Evolutionary conservation across 2,113 vertebrate genomes (phyloP), one percentile per base, ranked within the genome.

Genomic region (Psammodynastes pulverulentus): DNA sequence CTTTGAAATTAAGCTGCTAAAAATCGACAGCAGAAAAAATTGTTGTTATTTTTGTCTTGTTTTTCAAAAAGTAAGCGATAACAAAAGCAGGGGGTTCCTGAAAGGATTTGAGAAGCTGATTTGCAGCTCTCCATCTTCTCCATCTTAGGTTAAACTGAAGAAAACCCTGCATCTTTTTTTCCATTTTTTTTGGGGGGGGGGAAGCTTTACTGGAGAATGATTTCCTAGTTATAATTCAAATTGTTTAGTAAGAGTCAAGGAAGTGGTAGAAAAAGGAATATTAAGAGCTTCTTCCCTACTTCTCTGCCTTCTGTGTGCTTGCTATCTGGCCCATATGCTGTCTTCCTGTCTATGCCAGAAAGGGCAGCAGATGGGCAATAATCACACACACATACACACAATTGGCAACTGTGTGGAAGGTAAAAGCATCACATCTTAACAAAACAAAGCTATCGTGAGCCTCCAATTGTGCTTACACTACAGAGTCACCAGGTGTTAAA

Each of bases 321-420:
- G 94, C 95, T 97, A 96, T 93, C 95, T 96, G 96, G 96, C 94
- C 96, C 97, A 97, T 97, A 96, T 97, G 97, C 94, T 96, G 93
- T 93, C 95, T 96, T 96, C 94, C 94, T 91, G 95, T 95, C 95
- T 84, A 3, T 95, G 95, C 94, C 94, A n/a, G 34, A 95, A 93
- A 96, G 95, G 97, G 96, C 96, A 97, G 95, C 96, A 97, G 97
- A 97, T 97, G 97, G 96, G 95, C 93, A 94, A 96, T 95, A 96
- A 96, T 96, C 96, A 96, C 96, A 94, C 90, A 62, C 84, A 87
- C 48, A 45, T 39, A 92, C 34, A 84, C 62, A 72, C 21, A 91
- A 96, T 95, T 96, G 96, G 95, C 95, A 95, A 94, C 96, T 95
- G 96, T 94, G 95, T 23, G 48, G 95, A 96, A 96, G 94, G 95